These are phyloP conservation scores for Calypte anna DNA, from an alignment of 2,113 vertebrate genomes.

Conservation along the genomic window DNA sequence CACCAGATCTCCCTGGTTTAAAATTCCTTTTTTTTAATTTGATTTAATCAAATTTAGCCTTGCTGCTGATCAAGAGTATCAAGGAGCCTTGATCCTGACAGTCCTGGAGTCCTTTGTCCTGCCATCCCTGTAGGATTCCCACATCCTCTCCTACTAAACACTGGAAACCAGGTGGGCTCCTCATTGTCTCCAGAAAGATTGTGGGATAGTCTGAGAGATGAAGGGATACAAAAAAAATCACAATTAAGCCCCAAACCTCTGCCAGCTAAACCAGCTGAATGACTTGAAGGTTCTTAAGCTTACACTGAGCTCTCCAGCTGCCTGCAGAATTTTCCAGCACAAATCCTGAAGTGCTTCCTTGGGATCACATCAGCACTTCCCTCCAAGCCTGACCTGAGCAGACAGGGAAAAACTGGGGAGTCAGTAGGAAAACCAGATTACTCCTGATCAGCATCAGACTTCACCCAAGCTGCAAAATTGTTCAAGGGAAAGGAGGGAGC, in stretches of 20 bases:
- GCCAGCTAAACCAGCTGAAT: neutral
- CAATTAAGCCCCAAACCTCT: neutral
- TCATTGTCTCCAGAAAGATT: neutral
- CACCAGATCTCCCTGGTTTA: conserved; percentile 19
- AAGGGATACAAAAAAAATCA: neutral
- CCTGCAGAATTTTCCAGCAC: neutral
- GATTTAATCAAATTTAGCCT: neutral
- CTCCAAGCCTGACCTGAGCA: neutral
- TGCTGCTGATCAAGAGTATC: neutral
- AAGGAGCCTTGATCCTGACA: too few relatives aligned
- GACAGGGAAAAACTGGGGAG: neutral
- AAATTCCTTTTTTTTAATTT: conserved; percentile 51
- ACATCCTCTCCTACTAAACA: neutral
- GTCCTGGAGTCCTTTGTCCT: neutral
- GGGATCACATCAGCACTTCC: neutral
- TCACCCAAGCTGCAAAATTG: neutral
- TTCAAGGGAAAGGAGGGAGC: neutral
- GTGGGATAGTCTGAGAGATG: neutral
- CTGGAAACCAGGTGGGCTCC: neutral
- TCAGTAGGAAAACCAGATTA: neutral
- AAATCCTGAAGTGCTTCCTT: neutral
- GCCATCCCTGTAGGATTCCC: neutral
- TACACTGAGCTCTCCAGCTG: neutral
- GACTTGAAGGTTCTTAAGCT: neutral
- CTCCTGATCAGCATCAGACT: neutral